phyloP scores from a whole-genome alignment of 1,140 invertebrate species.

The Drosophila orosa region DNA sequence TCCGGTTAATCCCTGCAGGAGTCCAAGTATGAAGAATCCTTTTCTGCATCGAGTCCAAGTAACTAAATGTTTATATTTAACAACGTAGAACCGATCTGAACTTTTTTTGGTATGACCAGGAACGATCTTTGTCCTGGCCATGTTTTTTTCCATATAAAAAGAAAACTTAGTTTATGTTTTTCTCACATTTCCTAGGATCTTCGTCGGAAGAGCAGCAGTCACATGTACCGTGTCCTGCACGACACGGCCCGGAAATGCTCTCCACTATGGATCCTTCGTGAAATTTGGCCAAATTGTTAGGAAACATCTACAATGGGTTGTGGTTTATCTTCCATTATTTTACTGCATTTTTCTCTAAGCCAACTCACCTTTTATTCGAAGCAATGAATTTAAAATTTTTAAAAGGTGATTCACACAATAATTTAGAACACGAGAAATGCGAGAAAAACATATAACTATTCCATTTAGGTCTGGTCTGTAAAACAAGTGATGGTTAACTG shows the following conservation, averaged over 20 bases:
- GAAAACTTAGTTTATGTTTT: not conserved
- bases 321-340: too few species aligned
- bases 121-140: not conserved
- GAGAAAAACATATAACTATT: slow-evolving; percentile 14
- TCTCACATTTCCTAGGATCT: not conserved
- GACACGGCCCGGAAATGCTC: not conserved
- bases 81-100: not conserved
- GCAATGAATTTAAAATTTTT: too few species aligned
- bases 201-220: not conserved
- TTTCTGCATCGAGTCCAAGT: not conserved
- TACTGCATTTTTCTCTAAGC: fast-evolving
- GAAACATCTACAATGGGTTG: not conserved
- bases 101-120: not conserved
- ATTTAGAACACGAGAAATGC: not conserved
- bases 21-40: not conserved
- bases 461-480: slow-evolving; percentile 9
- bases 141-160: not conserved
- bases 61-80: not conserved
- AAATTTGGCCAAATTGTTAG: not conserved
- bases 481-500: slow-evolving; percentile 6
- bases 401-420: too few species aligned
- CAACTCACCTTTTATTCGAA: not conserved
- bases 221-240: not conserved
- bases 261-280: too few species aligned
- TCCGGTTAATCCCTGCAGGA: not conserved